Conservation (phyloP, 2,113 vertebrate genomes). For the Stomatorhinus ivindoensis region DNA sequence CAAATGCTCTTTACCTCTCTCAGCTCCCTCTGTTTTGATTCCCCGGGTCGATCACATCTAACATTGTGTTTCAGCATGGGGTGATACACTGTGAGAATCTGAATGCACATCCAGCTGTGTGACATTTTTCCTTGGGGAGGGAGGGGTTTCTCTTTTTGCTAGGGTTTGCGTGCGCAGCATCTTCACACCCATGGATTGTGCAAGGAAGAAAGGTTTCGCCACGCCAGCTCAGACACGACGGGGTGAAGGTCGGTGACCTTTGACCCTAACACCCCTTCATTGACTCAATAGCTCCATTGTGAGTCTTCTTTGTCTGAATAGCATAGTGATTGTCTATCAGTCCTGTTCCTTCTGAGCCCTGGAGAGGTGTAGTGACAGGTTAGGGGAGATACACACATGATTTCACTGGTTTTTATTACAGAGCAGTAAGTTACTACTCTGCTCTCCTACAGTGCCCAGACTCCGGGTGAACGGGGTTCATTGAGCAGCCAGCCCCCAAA, state of each 20-base stretch:
- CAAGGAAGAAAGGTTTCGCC: background rate
- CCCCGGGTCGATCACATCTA: background rate
- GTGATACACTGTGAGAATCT: background rate
- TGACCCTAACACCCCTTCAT: background rate
- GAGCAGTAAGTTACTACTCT: background rate
- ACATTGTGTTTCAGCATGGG: background rate
- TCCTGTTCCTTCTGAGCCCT: background rate
- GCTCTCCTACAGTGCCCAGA: background rate
- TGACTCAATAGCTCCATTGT: background rate
- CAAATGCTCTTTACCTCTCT: background rate
- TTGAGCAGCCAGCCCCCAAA: background rate
- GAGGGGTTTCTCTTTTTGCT: background rate
- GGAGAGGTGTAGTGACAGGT: background rate
- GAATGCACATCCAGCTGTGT: background rate
- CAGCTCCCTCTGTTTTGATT: background rate
- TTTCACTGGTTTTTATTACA: background rate
- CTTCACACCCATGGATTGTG: background rate
- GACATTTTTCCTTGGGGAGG: background rate
- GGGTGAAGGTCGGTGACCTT: slow-evolving; percentile 1
- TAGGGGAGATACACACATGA: background rate
- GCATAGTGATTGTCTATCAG: background rate
- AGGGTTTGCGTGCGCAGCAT: background rate
- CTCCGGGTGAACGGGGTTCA: background rate
- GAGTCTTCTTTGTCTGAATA: background rate
- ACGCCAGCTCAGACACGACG: background rate